A percentile compares a stretch with the other conserved stretches of the same genome.
phyloP scores from a whole-genome alignment of 2,113 vertebrate genomes.

The Oreochromis aureus region DNA sequence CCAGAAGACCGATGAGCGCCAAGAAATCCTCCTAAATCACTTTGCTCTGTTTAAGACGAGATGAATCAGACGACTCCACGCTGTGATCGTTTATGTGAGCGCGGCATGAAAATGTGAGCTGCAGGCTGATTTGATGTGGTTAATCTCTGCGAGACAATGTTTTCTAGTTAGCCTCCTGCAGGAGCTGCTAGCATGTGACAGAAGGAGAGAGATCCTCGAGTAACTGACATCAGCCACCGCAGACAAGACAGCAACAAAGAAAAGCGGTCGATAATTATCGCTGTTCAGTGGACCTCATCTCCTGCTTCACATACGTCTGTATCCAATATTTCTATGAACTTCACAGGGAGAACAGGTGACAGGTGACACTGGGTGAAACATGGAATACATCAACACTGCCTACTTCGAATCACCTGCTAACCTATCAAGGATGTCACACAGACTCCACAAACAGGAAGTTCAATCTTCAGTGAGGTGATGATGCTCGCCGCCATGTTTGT shows the following conservation, averaged over 20 bases:
- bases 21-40: neutral
- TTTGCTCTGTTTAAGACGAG: neutral
- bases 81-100: neutral
- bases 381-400: neutral
- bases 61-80: neutral
- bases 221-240: neutral
- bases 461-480: rapidly evolving
- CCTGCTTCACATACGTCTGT: rapidly evolving
- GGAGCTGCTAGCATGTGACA: neutral
- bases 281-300: neutral
- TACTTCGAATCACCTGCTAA: rapidly evolving
- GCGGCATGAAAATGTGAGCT: neutral
- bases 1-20: neutral
- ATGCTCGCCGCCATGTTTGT: neutral
- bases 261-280: neutral
- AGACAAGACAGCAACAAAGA: neutral
- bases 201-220: neutral
- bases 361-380: rapidly evolving
- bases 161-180: neutral
- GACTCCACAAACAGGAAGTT: neutral
- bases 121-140: neutral
- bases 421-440: neutral
- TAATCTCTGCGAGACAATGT: neutral
- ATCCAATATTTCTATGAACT: neutral
- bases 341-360: neutral